phyloP scores from a whole-genome alignment of 2,113 vertebrate genomes.

The Protobothrops flavoviridis region DNA sequence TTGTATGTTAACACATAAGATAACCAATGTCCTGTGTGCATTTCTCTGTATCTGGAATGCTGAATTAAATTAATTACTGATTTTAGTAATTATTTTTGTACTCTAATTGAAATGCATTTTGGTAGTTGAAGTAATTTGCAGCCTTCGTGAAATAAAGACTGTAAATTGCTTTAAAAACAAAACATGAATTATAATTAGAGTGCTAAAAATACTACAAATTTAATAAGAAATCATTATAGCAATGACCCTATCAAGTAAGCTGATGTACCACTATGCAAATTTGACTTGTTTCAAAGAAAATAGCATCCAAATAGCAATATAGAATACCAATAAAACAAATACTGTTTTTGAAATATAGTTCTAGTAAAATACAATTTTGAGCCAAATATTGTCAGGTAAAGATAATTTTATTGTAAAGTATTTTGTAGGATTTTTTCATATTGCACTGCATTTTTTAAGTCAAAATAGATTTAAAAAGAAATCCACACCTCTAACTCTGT shows the following conservation, averaged over 20 bases:
- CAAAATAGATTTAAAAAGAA: not conserved
- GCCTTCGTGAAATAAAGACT: not conserved
- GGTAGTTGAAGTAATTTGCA: not conserved
- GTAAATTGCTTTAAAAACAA: not conserved
- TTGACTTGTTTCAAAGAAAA: slow-evolving; percentile 20
- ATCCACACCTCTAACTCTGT: not conserved
- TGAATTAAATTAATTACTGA: not conserved
- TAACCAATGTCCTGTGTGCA: not conserved
- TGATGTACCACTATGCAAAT: not conserved
- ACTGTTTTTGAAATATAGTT: not conserved
- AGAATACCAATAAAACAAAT: slow-evolving; percentile 13
- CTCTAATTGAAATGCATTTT: not conserved
- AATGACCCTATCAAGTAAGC: not conserved
- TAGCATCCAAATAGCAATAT: not conserved
- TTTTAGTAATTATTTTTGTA: not conserved
- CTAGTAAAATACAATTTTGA: slow-evolving; percentile 12
- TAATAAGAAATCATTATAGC: not conserved
- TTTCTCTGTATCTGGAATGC: not conserved
- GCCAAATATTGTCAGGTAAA: slow-evolving; percentile 3
- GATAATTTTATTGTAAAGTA: not conserved
- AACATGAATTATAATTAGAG: not conserved
- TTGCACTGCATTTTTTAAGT: not conserved
- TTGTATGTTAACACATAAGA: not conserved
- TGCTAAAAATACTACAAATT: not conserved
- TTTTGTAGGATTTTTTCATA: not conserved